A percentile compares a stretch with the other conserved stretches of the same genome.
These are phyloP conservation scores for Elanoides forficatus DNA, from an alignment of 2,113 vertebrate genomes.

Conservation along the genomic window DNA sequence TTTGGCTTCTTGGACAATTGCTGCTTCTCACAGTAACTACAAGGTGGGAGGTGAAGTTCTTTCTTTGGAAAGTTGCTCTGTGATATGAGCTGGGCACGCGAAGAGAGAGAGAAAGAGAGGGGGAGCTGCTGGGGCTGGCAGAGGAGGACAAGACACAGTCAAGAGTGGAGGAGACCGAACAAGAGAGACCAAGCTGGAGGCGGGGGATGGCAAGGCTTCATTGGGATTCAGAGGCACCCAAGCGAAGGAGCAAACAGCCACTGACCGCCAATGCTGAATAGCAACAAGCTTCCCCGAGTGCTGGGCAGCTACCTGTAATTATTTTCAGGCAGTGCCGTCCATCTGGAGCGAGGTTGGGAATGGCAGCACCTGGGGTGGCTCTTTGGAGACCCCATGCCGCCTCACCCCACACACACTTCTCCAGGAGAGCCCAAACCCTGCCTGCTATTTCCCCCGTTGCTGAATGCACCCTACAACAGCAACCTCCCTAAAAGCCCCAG, in stretches of 20 bases:
- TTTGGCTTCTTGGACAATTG: background rate
- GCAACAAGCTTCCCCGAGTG: background rate
- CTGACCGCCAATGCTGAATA: background rate
- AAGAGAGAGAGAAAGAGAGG: background rate
- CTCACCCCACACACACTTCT: background rate
- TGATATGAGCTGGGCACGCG: background rate
- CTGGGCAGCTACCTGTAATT: background rate
- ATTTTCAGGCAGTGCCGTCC: background rate
- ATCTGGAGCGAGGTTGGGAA: background rate
- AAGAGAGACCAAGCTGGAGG: background rate
- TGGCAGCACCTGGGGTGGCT: background rate
- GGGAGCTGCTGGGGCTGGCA: background rate
- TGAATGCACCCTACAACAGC: fast-evolving
- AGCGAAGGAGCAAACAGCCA: background rate
- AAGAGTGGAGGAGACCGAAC: background rate
- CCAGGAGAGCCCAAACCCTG: background rate
- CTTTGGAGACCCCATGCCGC: background rate
- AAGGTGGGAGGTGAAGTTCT: background rate
- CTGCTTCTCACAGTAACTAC: background rate
- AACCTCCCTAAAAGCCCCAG: background rate
- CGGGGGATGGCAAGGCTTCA: fast-evolving
- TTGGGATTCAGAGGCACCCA: background rate
- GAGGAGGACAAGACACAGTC: background rate
- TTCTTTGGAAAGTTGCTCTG: background rate
- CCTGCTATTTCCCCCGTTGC: background rate